phyloP scores from a whole-genome alignment of 2,797 vertebrate genomes.

The Coccyzus lansbergi region DNA sequence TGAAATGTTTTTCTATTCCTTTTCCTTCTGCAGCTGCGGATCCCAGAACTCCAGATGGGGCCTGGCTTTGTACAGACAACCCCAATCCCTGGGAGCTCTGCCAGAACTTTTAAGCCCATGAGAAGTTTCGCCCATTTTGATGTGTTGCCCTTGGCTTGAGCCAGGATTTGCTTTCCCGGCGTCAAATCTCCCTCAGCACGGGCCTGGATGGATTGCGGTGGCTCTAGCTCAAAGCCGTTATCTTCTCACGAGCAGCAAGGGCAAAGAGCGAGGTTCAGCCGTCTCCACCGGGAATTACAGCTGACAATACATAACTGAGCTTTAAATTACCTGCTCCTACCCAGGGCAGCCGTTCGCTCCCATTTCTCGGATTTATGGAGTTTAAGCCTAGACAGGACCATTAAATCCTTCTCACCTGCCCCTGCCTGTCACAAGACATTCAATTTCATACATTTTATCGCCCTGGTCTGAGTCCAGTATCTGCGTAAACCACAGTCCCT shows the following conservation, averaged over 20 bases:
- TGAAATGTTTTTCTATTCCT: too few relatives aligned
- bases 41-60: too few relatives aligned
- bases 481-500: background rate
- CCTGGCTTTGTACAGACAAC: too few relatives aligned
- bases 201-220: background rate
- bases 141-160: fast-evolving
- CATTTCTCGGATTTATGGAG: background rate
- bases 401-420: background rate
- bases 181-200: fast-evolving
- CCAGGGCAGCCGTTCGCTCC: background rate
- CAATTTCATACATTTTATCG: background rate
- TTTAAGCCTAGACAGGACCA: background rate
- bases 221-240: background rate
- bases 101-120: background rate
- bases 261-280: background rate
- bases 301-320: conserved; percentile 10
- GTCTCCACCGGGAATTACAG: background rate
- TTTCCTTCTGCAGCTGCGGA: too few relatives aligned
- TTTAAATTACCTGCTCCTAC: background rate
- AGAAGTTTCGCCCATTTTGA: background rate
- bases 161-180: background rate
- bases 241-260: background rate
- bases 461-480: background rate
- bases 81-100: background rate
- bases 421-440: background rate